phyloP scores from a whole-genome alignment of 2,888 invertebrate species.

The Pammene aurita region DNA sequence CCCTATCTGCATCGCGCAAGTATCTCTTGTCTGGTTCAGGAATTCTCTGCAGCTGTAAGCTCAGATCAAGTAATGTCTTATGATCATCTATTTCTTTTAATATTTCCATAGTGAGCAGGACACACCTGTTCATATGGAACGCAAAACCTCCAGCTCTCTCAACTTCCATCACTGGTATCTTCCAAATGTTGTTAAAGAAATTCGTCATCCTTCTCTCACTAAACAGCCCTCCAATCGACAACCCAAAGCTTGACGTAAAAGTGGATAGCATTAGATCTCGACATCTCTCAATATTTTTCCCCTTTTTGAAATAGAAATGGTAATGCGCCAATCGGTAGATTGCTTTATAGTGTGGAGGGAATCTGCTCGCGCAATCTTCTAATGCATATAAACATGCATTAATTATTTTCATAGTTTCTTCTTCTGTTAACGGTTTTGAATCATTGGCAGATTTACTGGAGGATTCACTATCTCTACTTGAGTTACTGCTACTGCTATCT shows the following conservation, averaged over 20 bases:
- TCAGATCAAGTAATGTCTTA: conserved; percentile 90
- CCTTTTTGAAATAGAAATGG: conserved; percentile 88
- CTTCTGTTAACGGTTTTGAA: conserved; percentile 71
- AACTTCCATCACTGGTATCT: conserved; percentile 94
- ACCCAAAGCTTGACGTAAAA: conserved; percentile 86
- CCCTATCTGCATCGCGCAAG: conserved; percentile 92
- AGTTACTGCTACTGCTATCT: conserved; percentile 77
- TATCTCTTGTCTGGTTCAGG: conserved; percentile 96
- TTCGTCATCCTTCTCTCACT: conserved; percentile 92
- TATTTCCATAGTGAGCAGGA: conserved; percentile 91
- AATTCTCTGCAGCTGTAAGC: conserved; percentile 88
- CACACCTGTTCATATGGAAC: conserved; percentile 94
- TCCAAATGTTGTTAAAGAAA: conserved; percentile 97
- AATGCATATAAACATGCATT: conserved; percentile 89
- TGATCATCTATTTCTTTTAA: conserved; percentile 91
- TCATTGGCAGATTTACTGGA: conserved; percentile 72
- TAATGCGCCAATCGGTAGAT: conserved; percentile 93
- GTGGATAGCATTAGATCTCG: conserved; percentile 88
- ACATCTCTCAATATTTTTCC: conserved; percentile 87
- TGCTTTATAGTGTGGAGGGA: conserved; percentile 96
- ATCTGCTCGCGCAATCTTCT: conserved; percentile 92
- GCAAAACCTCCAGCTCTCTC: conserved; percentile 96
- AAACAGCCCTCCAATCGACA: conserved; percentile 91
- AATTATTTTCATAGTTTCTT: conserved; percentile 85
- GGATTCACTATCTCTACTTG: conserved; percentile 79